Percentiles rank a stretch among this genome's conserved stretches.
phyloP scores from a whole-genome alignment of 2,888 invertebrate genomes.

The Cheiracanthium punctorium region DNA sequence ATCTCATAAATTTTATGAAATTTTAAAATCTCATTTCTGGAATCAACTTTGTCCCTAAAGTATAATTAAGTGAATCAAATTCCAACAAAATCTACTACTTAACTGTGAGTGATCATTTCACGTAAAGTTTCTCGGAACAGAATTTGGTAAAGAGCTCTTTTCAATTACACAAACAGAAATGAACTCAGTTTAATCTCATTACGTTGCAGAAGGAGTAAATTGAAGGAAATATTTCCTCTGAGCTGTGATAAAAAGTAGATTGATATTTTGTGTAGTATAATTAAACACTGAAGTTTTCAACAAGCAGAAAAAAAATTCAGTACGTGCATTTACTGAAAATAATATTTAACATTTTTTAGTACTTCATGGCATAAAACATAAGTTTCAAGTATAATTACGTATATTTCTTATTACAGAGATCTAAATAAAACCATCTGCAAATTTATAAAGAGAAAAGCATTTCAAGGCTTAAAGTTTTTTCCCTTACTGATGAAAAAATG shows the following conservation, averaged over 20 bases:
- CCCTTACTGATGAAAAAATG: no score
- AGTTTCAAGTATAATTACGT: no score
- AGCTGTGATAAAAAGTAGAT: not conserved
- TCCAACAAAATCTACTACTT: not conserved
- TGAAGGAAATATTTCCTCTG: not conserved
- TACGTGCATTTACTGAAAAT: not conserved
- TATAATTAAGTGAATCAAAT: not conserved
- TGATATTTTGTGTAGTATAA: constrained; percentile 7
- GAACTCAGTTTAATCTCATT: constrained; percentile 1
- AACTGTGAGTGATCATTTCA: not conserved
- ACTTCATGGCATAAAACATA: no score
- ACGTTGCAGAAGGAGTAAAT: not conserved
- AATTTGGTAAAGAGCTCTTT: not conserved
- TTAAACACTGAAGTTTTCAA: constrained; percentile 16
- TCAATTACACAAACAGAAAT: constrained; percentile 22
- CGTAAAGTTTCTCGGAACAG: not conserved
- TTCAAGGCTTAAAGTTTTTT: no score
- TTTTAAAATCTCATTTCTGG: not conserved
- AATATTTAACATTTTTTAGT: no score
- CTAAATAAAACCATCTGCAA: no score
- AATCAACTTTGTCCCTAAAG: not conserved
- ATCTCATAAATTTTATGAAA: not conserved
- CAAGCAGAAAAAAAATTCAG: not conserved
- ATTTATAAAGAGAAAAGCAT: no score
- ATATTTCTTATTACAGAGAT: no score